Percentiles rank a stretch among this genome's conserved stretches.
Evolutionary conservation across 2,888 invertebrate genomes (phyloP).

Genomic region (Rutpela maculata): DNA sequence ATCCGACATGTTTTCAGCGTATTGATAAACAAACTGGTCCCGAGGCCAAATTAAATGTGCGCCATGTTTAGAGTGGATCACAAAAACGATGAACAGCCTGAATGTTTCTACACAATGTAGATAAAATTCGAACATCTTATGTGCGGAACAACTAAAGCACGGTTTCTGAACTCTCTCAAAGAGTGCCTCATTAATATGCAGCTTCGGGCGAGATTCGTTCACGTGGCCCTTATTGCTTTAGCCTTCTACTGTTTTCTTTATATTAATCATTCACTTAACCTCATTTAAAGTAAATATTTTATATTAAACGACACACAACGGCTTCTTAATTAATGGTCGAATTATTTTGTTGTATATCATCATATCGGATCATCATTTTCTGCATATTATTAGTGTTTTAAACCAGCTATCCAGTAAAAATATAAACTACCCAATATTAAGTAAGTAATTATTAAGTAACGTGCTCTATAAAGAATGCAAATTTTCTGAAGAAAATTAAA

Average conservation of each 20-base stretch:
- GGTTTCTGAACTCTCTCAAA: constrained; percentile 64
- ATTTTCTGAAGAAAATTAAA: too few relatives aligned
- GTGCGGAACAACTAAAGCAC: constrained; percentile 61
- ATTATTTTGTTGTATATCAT: constrained; percentile 12
- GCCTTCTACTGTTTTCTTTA: constrained; percentile 55
- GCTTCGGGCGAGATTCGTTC: constrained; percentile 62
- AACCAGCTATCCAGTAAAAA: too few relatives aligned
- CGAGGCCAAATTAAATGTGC: constrained; percentile 69
- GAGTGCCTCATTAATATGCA: constrained; percentile 70
- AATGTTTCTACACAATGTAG: constrained; percentile 70
- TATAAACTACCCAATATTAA: too few relatives aligned
- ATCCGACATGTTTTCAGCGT: constrained; percentile 66
- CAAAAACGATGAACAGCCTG: constrained; percentile 67
- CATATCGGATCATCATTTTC: constrained; percentile 1
- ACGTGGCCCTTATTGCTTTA: constrained; percentile 49
- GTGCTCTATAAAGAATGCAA: too few relatives aligned
- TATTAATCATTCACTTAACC: constrained; percentile 66
- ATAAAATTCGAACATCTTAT: constrained; percentile 71
- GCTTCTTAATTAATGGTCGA: constrained; percentile 24
- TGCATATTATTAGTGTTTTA: background rate
- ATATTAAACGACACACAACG: constrained; percentile 21
- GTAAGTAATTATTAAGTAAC: too few relatives aligned
- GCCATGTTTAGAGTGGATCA: constrained; percentile 64
- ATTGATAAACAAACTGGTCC: constrained; percentile 70
- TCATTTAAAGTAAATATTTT: constrained; percentile 39